phyloP scores from a whole-genome alignment of 2,888 invertebrate genomes.

The Bursaphelenchus okinawaensis region DNA sequence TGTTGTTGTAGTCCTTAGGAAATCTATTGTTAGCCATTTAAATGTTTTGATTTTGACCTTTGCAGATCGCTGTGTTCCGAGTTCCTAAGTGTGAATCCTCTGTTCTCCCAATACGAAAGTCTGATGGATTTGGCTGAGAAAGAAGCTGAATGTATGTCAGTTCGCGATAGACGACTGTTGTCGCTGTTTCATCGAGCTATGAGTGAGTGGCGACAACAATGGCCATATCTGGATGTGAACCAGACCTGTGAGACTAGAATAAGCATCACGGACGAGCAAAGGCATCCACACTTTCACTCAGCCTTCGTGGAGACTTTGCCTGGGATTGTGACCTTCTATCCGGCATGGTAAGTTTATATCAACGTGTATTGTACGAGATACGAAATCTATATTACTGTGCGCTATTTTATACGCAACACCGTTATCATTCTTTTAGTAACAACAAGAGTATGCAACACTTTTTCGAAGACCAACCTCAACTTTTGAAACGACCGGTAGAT shows the following conservation, averaged over 20 bases:
- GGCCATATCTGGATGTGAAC: slow-evolving; percentile 24
- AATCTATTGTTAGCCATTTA: no score
- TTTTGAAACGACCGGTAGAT: background rate
- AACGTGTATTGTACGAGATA: background rate
- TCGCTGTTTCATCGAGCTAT: slow-evolving; percentile 13
- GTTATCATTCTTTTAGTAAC: background rate
- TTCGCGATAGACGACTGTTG: background rate
- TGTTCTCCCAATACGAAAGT: slow-evolving; percentile 18
- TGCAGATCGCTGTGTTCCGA: slow-evolving; percentile 16
- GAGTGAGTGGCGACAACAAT: slow-evolving; percentile 15
- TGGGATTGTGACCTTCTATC: slow-evolving; percentile 41
- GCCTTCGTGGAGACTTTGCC: slow-evolving; percentile 41
- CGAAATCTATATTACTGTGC: no score
- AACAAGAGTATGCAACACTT: slow-evolving; percentile 10
- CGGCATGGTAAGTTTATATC: slow-evolving; percentile 31
- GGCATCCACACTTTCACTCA: slow-evolving; percentile 30
- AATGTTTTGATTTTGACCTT: background rate
- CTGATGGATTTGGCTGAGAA: slow-evolving; percentile 24
- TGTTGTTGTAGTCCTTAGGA: no score
- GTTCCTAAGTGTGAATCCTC: slow-evolving; percentile 11
- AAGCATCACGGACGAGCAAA: slow-evolving; percentile 17
- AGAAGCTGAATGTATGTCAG: slow-evolving; percentile 5
- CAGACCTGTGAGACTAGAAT: slow-evolving; percentile 15
- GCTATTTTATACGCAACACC: background rate
- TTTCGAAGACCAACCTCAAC: slow-evolving; percentile 6